phyloP scores from a whole-genome alignment of 2,113 vertebrate species.

The Garra rufa region DNA sequence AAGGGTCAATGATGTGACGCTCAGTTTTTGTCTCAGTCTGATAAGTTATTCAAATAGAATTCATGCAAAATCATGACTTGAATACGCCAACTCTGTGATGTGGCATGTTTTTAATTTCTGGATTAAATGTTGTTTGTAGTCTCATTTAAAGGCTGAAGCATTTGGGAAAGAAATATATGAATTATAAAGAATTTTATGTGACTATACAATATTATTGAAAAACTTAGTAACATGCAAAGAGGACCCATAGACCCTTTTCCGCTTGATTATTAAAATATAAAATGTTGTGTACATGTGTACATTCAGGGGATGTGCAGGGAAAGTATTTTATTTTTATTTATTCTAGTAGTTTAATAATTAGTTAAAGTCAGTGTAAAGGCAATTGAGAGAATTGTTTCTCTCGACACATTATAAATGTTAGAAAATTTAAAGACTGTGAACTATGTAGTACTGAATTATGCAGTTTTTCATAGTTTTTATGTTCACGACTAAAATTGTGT shows the following conservation, averaged over 20 bases:
- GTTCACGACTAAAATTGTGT: no score
- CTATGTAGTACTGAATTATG: no score
- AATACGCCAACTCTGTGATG: neutral
- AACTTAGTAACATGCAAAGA: neutral
- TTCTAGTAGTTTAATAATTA: no score
- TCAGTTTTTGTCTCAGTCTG: neutral
- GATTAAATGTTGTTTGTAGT: neutral
- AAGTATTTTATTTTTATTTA: no score
- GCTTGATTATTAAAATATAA: neutral
- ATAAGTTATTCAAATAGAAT: slow-evolving; percentile 1
- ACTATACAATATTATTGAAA: neutral
- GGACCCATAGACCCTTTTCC: neutral
- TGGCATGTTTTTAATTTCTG: neutral
- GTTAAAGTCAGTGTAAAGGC: no score
- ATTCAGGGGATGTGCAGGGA: no score
- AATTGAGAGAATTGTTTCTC: no score
- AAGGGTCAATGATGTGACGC: neutral
- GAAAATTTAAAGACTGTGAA: no score
- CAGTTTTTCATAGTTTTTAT: no score
- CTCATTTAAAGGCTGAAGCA: neutral
- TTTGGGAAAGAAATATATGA: neutral
- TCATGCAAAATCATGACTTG: neutral
- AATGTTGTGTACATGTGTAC: no score
- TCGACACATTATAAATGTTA: no score
- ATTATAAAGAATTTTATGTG: neutral